These are phyloP conservation scores for Pectinophora gossypiella DNA, from an alignment of 1,140 invertebrate genomes.

Conservation along the genomic window DNA sequence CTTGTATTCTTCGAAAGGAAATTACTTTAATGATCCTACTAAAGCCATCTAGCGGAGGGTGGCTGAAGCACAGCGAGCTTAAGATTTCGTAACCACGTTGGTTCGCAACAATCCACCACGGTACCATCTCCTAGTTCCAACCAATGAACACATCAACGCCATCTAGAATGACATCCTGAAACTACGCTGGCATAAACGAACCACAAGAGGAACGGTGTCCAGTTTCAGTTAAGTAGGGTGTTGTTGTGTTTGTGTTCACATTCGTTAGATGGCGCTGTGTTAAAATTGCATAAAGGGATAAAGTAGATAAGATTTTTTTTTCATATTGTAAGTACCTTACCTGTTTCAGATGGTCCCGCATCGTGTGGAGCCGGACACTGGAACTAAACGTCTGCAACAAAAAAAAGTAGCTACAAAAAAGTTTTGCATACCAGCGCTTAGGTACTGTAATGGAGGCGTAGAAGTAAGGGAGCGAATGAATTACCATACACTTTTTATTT, in stretches of 20 bases:
- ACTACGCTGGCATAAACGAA: neutral
- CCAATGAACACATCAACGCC: conserved; percentile 17
- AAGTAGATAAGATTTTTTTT: too few relatives aligned
- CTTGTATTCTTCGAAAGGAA: too few relatives aligned
- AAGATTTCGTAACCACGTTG: conserved; percentile 2
- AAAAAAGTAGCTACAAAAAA: conserved; percentile 27
- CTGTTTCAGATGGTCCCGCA: conserved; percentile 46
- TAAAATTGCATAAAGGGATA: too few relatives aligned
- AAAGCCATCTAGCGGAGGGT: conserved; percentile 21
- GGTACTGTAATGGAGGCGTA: too few relatives aligned
- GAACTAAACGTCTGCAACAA: conserved; percentile 58
- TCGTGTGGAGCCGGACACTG: conserved; percentile 29
- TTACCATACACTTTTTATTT: too few relatives aligned
- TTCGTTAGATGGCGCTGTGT: neutral
- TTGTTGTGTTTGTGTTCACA: too few relatives aligned
- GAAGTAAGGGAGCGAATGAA: too few relatives aligned
- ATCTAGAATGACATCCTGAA: conserved; percentile 12
- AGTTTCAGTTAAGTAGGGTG: too few relatives aligned
- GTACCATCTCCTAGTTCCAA: too few relatives aligned
- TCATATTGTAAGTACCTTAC: too few relatives aligned
- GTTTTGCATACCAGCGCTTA: too few relatives aligned
- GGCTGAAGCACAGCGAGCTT: neutral
- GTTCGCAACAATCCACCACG: too few relatives aligned
- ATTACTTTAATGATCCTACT: neutral
- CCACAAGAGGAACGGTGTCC: neutral